A percentile compares a stretch with the other conserved stretches of the same genome.
phyloP scores from a whole-genome alignment of 2,113 vertebrate genomes.

The Penelope pileata region DNA sequence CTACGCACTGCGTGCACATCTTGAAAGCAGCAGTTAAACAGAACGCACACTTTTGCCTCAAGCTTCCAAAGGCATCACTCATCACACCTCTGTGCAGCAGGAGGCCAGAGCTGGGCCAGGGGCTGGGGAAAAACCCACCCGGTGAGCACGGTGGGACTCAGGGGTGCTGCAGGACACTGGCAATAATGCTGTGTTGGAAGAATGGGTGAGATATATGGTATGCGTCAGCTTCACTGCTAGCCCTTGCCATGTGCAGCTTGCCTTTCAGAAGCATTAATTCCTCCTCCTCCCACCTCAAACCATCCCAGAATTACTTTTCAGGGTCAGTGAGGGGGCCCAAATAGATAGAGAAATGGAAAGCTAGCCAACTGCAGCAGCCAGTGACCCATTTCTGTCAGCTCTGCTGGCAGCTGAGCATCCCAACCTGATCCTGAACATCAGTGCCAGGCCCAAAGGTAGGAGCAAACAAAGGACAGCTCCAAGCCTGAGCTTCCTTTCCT shows the following conservation, averaged over 20 bases:
- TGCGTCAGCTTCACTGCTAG: neutral
- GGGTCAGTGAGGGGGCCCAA: neutral
- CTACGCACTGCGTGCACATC: neutral
- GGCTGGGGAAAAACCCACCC: neutral
- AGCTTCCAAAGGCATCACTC: neutral
- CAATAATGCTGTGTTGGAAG: neutral
- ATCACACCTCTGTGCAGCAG: neutral
- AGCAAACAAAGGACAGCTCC: neutral
- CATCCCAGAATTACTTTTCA: neutral
- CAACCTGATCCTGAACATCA: neutral
- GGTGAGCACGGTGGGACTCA: neutral
- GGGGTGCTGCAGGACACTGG: neutral
- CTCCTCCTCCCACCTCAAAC: neutral
- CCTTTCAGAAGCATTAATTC: neutral
- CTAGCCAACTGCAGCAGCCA: neutral
- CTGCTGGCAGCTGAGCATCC: neutral
- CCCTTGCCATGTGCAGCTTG: neutral
- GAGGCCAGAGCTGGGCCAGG: fast-evolving
- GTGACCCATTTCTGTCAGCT: neutral
- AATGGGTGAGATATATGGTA: neutral
- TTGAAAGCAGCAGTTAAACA: neutral
- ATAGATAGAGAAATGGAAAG: neutral
- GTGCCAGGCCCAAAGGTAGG: neutral
- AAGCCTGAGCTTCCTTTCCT: neutral
- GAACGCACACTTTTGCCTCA: neutral